phyloP scores from a whole-genome alignment of 2,888 invertebrate species.

The Taphrorychus bicolor region DNA sequence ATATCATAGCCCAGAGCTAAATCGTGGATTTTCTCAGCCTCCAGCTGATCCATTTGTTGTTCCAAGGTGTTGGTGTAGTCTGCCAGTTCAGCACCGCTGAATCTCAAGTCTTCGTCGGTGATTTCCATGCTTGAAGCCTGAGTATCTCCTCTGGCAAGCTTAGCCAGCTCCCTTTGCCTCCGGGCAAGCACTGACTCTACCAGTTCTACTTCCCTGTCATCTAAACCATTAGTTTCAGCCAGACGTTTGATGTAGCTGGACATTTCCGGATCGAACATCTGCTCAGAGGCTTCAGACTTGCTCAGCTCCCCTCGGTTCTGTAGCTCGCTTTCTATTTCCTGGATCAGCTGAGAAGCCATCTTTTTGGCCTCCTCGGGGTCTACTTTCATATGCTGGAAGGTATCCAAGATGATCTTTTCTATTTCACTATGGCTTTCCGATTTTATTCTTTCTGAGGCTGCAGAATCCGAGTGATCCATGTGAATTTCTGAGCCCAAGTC shows the following conservation, averaged over 20 bases:
- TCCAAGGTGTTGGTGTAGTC: slow-evolving; percentile 64
- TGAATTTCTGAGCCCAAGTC: slow-evolving; percentile 57
- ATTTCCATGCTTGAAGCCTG: slow-evolving; percentile 65
- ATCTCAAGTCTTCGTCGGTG: slow-evolving; percentile 73
- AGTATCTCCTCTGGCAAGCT: slow-evolving; percentile 60
- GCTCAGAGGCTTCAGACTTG: slow-evolving; percentile 25
- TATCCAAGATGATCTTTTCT: slow-evolving; percentile 57
- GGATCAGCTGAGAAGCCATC: slow-evolving; percentile 62
- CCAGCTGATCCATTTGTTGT: slow-evolving; percentile 58
- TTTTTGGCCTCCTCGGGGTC: slow-evolving; percentile 62
- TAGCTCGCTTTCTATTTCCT: slow-evolving; percentile 65
- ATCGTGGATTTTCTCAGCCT: slow-evolving; percentile 62
- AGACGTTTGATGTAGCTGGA: slow-evolving; percentile 59
- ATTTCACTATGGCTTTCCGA: slow-evolving; percentile 59
- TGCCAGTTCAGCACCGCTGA: slow-evolving; percentile 70
- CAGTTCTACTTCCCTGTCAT: slow-evolving; percentile 60
- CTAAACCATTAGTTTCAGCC: slow-evolving; percentile 60
- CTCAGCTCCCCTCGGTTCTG: slow-evolving; percentile 53
- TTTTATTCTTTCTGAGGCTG: slow-evolving; percentile 55
- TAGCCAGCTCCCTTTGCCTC: slow-evolving; percentile 59
- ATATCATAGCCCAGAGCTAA: slow-evolving; percentile 53
- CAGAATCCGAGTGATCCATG: slow-evolving; percentile 56
- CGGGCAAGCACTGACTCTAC: slow-evolving; percentile 63
- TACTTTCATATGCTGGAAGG: slow-evolving; percentile 58
- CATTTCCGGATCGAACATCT: slow-evolving; percentile 53